These are phyloP conservation scores for Smittia sp. DNA, from an alignment of 2,888 invertebrate genomes.

Conservation along the genomic window DNA sequence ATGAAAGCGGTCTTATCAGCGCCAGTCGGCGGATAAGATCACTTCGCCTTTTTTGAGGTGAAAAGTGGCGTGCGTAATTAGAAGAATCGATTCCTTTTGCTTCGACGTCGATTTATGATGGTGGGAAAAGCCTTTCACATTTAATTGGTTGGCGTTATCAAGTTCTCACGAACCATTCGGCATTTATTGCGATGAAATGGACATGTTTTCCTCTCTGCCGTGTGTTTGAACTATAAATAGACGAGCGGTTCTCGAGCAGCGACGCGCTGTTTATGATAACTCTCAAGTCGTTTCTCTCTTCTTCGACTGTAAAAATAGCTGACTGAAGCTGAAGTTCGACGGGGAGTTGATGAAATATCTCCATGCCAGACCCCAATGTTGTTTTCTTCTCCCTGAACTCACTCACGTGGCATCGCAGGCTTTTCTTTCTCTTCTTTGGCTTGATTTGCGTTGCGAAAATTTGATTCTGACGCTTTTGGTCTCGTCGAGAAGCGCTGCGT, in stretches of 20 bases:
- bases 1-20: background rate
- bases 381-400: no score
- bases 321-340: no score
- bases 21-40: background rate
- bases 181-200: no score
- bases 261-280: background rate
- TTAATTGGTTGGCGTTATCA: background rate
- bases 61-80: slow-evolving; percentile 26
- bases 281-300: background rate
- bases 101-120: background rate
- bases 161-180: background rate
- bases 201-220: no score
- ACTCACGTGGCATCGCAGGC: no score
- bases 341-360: no score
- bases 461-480: no score
- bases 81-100: background rate
- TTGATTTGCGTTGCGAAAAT: no score
- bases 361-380: no score
- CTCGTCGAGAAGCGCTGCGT: no score
- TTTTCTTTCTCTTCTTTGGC: no score
- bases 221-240: background rate
- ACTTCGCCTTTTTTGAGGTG: background rate
- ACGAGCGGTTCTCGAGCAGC: background rate
- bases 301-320: background rate
- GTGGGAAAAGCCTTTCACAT: background rate